A percentile compares a stretch with the other conserved stretches of the same genome.
Conservation (phyloP, 2,797 vertebrate species). For the Acipenser ruthenus region DNA sequence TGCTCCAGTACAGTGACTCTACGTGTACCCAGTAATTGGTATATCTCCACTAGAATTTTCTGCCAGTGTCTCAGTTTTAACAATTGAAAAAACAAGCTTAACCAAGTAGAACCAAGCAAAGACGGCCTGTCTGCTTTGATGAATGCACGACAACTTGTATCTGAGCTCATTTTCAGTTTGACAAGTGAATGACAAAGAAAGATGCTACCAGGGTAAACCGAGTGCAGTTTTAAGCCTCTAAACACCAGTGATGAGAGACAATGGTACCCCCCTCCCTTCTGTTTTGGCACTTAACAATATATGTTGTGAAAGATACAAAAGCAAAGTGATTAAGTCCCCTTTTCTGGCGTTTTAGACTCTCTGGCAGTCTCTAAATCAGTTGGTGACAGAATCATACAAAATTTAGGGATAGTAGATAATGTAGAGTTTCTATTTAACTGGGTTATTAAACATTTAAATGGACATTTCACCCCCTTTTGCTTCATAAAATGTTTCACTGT, state of each 20-base stretch:
- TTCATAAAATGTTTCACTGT: background rate
- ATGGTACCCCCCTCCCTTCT: too few relatives aligned
- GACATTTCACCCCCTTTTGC: conserved; percentile 1
- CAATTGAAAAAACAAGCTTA: conserved; percentile 72
- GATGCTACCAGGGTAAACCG: conserved; percentile 78
- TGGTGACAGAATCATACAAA: conserved; percentile 25
- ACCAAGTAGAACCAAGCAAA: conserved; percentile 65
- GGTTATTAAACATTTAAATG: conserved; percentile 29
- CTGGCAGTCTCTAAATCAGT: conserved; percentile 25
- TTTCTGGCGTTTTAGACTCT: conserved; percentile 5
- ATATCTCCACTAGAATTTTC: conserved; percentile 71
- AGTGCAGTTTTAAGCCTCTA: conserved; percentile 38
- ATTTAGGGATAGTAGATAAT: conserved; percentile 25
- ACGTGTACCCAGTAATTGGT: conserved; percentile 77
- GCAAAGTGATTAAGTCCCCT: conserved; percentile 10
- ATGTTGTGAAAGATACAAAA: conserved; percentile 2
- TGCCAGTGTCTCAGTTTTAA: conserved; percentile 67
- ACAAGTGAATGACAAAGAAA: conserved; percentile 80
- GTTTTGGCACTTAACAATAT: too few relatives aligned
- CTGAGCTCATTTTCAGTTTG: conserved; percentile 67
- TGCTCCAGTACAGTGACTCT: conserved; percentile 62
- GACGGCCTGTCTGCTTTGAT: conserved; percentile 70
- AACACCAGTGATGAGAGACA: conserved; percentile 18
- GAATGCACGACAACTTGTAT: conserved; percentile 68
- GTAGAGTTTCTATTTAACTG: conserved; percentile 31